Evolutionary conservation across 2,113 vertebrate genomes (phyloP).

Genomic region (Percopsis transmontana): DNA sequence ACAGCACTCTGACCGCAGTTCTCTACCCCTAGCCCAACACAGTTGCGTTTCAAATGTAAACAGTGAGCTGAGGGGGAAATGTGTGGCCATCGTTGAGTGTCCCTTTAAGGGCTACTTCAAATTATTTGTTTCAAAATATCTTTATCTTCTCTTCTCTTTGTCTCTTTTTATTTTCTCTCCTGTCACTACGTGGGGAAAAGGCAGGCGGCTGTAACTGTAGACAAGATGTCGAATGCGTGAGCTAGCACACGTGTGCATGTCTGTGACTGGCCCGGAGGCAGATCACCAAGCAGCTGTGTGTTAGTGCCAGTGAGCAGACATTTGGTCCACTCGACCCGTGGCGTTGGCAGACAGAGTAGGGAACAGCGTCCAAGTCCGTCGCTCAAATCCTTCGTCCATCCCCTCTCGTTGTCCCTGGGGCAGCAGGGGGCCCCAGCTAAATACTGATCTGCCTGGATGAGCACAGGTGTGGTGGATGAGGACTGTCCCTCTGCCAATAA

Average conservation of each 20-base stretch:
- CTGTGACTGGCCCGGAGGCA: conserved; percentile 59
- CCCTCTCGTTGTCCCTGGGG: conserved; percentile 59
- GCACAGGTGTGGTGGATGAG: conserved; percentile 69
- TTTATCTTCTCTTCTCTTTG: background rate
- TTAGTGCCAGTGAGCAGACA: conserved; percentile 67
- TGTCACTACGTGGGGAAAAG: conserved; percentile 27
- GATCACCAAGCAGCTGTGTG: conserved; percentile 69
- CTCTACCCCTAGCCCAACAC: too few relatives aligned
- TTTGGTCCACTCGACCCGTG: conserved; percentile 68
- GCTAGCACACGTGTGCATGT: conserved; percentile 27
- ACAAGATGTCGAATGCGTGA: conserved; percentile 45
- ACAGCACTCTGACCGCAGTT: too few relatives aligned
- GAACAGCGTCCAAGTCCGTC: conserved; percentile 62
- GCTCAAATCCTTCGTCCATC: conserved; percentile 62
- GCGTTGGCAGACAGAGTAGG: conserved; percentile 58
- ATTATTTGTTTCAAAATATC: too few relatives aligned
- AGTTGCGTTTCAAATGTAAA: too few relatives aligned
- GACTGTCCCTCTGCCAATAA: conserved; percentile 66
- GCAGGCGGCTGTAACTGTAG: conserved; percentile 28
- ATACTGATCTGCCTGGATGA: conserved; percentile 72
- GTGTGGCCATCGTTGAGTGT: background rate
- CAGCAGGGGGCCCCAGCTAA: conserved; percentile 66
- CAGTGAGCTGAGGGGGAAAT: too few relatives aligned
- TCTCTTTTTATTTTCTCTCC: background rate
- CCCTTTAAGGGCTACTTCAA: too few relatives aligned